These are phyloP conservation scores for Sapayoa aenigma DNA, from an alignment of 2,113 vertebrate genomes.

Conservation along the genomic window DNA sequence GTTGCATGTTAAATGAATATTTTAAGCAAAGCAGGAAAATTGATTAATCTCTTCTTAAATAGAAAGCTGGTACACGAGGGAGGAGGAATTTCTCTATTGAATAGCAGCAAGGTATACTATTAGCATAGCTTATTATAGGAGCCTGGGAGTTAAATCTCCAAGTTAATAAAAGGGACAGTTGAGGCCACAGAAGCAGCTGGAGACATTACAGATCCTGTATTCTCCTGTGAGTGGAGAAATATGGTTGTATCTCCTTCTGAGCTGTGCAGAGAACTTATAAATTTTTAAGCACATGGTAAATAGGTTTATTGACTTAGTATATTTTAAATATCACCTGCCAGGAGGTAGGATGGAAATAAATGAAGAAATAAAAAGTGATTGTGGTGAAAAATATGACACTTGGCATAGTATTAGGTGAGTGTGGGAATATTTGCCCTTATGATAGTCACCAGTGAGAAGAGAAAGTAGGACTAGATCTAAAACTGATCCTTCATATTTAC, in stretches of 20 bases:
- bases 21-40: background rate
- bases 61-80: background rate
- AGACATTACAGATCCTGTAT: background rate
- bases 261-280: conserved; percentile 1
- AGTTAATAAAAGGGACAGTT: background rate
- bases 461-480: background rate
- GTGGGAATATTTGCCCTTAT: background rate
- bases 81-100: background rate
- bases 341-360: background rate
- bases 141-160: background rate
- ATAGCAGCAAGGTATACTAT: background rate
- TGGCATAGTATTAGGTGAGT: background rate
- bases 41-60: conserved; percentile 58
- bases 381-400: background rate
- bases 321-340: conserved; percentile 7
- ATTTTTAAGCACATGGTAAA: background rate
- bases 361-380: background rate
- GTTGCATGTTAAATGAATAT: background rate
- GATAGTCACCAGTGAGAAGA: background rate
- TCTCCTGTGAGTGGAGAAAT: conserved; percentile 32
- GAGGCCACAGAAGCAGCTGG: background rate
- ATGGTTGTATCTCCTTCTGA: background rate
- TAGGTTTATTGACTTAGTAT: background rate
- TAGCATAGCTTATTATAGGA: background rate
- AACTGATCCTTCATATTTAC: background rate